Conservation (phyloP, 2,797 vertebrate species). For the Corythornis leucogaster region DNA sequence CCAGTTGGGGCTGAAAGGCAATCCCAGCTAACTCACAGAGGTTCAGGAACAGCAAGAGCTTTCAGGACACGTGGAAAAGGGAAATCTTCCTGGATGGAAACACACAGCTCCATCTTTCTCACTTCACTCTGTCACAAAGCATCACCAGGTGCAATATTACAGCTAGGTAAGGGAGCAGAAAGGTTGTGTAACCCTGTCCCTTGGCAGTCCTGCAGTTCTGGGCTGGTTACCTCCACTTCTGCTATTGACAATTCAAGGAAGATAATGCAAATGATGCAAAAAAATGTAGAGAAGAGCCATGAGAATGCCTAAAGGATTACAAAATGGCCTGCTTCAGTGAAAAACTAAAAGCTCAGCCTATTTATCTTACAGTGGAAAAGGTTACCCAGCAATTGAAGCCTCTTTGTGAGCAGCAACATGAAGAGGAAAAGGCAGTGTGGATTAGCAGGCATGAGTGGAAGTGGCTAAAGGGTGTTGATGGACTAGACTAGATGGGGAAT, state of each 20-base stretch:
- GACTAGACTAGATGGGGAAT: neutral
- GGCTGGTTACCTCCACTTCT: neutral
- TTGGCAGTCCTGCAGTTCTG: neutral
- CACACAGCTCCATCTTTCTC: neutral
- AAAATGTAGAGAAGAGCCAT: neutral
- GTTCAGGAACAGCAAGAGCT: neutral
- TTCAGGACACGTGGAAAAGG: neutral
- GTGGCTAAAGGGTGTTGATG: neutral
- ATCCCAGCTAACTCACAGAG: too few species aligned
- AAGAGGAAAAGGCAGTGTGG: neutral
- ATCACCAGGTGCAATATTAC: neutral
- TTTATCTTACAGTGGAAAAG: neutral
- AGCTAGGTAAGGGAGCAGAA: neutral
- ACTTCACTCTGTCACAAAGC: neutral
- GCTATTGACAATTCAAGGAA: neutral
- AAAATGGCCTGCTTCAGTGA: neutral
- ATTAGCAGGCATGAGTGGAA: neutral
- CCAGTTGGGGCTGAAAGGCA: neutral
- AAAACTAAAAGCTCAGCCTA: neutral
- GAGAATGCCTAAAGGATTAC: slow-evolving; percentile 5
- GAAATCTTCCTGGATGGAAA: neutral
- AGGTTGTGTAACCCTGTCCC: neutral
- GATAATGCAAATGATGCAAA: slow-evolving; percentile 10
- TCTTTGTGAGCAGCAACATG: neutral
- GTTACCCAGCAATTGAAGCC: slow-evolving; percentile 10